Conservation (phyloP, 2,888 invertebrate species). For the Phrixothrix hirtus region DNA sequence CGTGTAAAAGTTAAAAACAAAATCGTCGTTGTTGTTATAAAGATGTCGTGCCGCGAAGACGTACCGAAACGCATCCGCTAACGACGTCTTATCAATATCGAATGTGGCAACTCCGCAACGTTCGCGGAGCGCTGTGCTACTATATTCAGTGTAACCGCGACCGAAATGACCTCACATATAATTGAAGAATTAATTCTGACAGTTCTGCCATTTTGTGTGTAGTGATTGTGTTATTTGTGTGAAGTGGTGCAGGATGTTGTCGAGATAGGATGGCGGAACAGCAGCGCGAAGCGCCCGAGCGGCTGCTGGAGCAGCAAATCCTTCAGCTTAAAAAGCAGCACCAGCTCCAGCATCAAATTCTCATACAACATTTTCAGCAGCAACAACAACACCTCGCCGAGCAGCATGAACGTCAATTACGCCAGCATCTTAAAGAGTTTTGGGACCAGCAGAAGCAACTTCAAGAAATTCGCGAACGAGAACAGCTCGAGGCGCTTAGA, state of each 20-base stretch:
- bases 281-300: constrained; percentile 53
- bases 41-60: constrained; percentile 7
- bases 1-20: constrained; percentile 24
- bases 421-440: constrained; percentile 87
- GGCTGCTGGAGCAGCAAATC: constrained; percentile 57
- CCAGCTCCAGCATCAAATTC: constrained; percentile 88
- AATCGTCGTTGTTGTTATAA: constrained; percentile 6
- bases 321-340: constrained; percentile 91
- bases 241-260: constrained; percentile 27
- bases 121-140: constrained; percentile 38
- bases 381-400: constrained; percentile 88
- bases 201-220: constrained; percentile 47
- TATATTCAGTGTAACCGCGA: constrained; percentile 44
- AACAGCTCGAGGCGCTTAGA: constrained; percentile 81
- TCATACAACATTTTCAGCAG: constrained; percentile 89
- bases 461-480: constrained; percentile 73
- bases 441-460: constrained; percentile 91
- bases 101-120: constrained; percentile 48
- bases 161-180: constrained; percentile 56
- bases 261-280: constrained; percentile 49
- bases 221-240: constrained; percentile 36
- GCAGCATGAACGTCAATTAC: constrained; percentile 87
- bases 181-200: constrained; percentile 52
- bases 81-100: constrained; percentile 33
- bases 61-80: constrained; percentile 2